phyloP scores from a whole-genome alignment of 2,888 invertebrate species.

The Caenorhabditis sp. region DNA sequence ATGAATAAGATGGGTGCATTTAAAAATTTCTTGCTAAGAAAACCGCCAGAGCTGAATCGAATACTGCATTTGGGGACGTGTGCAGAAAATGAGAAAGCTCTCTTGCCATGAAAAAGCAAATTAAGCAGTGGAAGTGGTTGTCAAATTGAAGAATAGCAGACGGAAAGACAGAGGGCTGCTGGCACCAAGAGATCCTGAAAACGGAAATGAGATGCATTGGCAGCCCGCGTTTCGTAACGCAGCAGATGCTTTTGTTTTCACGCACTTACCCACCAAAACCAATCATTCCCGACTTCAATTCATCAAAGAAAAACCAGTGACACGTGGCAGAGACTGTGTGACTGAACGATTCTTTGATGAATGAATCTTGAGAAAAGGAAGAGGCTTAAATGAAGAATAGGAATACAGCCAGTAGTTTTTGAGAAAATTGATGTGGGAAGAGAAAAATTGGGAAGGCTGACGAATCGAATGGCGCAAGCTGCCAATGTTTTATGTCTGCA shows the following conservation, averaged over 20 bases:
- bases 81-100: slow-evolving; percentile 5
- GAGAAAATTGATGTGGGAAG: neutral
- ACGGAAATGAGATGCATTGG: slow-evolving; percentile 54
- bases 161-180: slow-evolving; percentile 7
- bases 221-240: neutral
- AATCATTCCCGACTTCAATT: too few relatives aligned
- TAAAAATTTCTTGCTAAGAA: too few relatives aligned
- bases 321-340: slow-evolving; percentile 16
- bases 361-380: neutral
- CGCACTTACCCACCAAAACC: too few relatives aligned
- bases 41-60: too few relatives aligned
- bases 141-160: slow-evolving; percentile 13
- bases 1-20: too few relatives aligned
- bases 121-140: slow-evolving; percentile 26
- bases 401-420: neutral
- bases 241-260: too few relatives aligned
- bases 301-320: slow-evolving; percentile 43
- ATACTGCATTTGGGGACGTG: too few relatives aligned
- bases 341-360: slow-evolving; percentile 35
- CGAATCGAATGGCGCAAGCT: neutral
- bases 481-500: neutral
- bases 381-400: neutral
- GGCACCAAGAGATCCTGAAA: too few relatives aligned
- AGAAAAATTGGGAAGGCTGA: neutral
- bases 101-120: slow-evolving; percentile 12